These are phyloP conservation scores for Acrocephalus scirpaceus DNA, from an alignment of 2,797 vertebrate genomes.

Conservation along the genomic window DNA sequence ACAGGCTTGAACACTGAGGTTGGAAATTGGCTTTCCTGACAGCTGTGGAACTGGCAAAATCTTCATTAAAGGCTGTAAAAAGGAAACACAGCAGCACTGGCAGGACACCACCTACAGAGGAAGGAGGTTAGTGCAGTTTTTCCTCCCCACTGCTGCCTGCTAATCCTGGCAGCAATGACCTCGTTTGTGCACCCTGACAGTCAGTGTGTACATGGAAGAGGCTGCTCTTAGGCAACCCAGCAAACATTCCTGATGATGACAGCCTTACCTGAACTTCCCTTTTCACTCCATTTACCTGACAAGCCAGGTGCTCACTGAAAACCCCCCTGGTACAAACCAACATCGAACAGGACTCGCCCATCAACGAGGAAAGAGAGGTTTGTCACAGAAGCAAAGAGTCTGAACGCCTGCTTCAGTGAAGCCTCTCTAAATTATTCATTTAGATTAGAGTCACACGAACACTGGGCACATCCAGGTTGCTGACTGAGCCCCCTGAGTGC, in stretches of 20 bases:
- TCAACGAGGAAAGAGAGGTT: background rate
- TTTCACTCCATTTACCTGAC: background rate
- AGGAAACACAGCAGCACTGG: background rate
- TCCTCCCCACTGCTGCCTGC: background rate
- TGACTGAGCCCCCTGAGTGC: background rate
- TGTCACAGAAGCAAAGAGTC: background rate
- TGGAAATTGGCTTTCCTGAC: background rate
- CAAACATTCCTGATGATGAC: background rate
- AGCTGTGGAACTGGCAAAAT: background rate
- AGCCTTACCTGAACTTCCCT: background rate
- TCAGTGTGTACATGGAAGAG: rapidly evolving
- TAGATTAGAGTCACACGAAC: background rate
- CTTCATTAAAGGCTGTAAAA: background rate
- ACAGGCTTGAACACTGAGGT: background rate
- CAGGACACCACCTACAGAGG: background rate
- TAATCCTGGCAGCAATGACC: background rate
- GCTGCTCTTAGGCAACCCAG: background rate
- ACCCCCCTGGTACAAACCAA: background rate
- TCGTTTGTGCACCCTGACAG: background rate
- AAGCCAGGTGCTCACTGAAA: background rate
- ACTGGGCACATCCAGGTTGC: background rate
- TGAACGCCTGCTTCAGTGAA: background rate
- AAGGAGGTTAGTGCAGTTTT: background rate
- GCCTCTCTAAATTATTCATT: background rate
- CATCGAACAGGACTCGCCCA: rapidly evolving